Percentiles rank a stretch among this genome's conserved stretches.
These are phyloP conservation scores for Anastrepha obliqua DNA, from an alignment of 1,140 invertebrate species.

Conservation along the genomic window DNA sequence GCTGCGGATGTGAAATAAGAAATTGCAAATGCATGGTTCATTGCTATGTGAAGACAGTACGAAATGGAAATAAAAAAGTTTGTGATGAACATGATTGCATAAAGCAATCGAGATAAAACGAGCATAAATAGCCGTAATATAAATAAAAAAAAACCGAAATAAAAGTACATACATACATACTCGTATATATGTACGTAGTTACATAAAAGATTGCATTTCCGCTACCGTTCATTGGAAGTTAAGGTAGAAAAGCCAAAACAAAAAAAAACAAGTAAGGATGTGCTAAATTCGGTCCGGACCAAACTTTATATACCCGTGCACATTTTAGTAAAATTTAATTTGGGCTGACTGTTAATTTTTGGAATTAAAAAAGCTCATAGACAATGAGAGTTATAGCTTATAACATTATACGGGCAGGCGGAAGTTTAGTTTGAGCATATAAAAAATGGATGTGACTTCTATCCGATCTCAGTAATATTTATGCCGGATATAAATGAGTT, in stretches of 20 bases:
- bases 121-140: not conserved
- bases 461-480: too few species aligned
- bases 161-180: not conserved
- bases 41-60: slow-evolving; percentile 10
- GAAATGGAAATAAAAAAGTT: not conserved
- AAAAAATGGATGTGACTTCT: too few species aligned
- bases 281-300: too few species aligned
- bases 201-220: slow-evolving; percentile 30
- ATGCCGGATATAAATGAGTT: not conserved
- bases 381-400: too few species aligned
- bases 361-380: too few species aligned
- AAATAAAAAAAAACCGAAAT: slow-evolving; percentile 3
- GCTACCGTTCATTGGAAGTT: slow-evolving; percentile 33
- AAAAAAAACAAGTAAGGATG: too few species aligned
- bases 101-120: not conserved
- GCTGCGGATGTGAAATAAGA: slow-evolving; percentile 33
- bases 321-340: too few species aligned
- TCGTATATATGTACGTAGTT: too few species aligned
- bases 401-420: too few species aligned
- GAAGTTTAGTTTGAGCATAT: too few species aligned
- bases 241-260: not conserved
- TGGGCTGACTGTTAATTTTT: too few species aligned
- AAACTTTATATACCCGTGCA: too few species aligned
- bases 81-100: slow-evolving; percentile 30
- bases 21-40: not conserved